Percentiles rank a stretch among this genome's conserved stretches.
These are phyloP conservation scores for Drosophila bocqueti DNA, from an alignment of 1,140 invertebrate genomes.

Conservation along the genomic window DNA sequence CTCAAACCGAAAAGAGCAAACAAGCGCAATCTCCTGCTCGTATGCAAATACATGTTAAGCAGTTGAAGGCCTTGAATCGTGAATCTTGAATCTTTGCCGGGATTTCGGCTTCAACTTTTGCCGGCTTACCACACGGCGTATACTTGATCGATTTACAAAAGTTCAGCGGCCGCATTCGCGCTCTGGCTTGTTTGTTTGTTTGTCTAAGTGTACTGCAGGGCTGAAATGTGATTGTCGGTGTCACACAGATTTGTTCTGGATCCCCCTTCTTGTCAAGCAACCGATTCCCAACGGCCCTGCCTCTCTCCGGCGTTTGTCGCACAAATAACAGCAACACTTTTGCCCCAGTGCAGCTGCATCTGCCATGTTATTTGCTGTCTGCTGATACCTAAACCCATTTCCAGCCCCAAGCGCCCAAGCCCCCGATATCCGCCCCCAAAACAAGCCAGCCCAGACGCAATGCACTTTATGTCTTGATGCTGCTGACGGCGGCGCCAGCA, in stretches of 20 bases:
- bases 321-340: conserved; percentile 66
- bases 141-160: conserved; percentile 74
- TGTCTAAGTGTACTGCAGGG: conserved; percentile 40
- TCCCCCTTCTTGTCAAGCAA: conserved; percentile 2
- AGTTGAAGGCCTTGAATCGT: conserved; percentile 41
- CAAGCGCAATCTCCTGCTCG: conserved; percentile 52
- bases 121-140: conserved; percentile 59
- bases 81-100: conserved; percentile 39
- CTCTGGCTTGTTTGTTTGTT: conserved; percentile 28
- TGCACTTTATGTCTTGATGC: conserved; percentile 75
- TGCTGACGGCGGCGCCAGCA: conserved; percentile 58
- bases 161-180: conserved; percentile 48
- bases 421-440: conserved; percentile 46
- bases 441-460: conserved; percentile 64
- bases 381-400: conserved; percentile 31
- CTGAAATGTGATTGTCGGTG: conserved; percentile 73
- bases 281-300: conserved; percentile 19
- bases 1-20: conserved; percentile 71
- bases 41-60: conserved; percentile 80
- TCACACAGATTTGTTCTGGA: conserved; percentile 56
- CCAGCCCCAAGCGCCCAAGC: conserved; percentile 4
- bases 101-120: conserved; percentile 52
- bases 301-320: conserved; percentile 56
- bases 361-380: conserved; percentile 59
- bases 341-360: conserved; percentile 34